Evolutionary conservation across 1,140 invertebrate species (phyloP).

Genomic region (Bombus waltoni): DNA sequence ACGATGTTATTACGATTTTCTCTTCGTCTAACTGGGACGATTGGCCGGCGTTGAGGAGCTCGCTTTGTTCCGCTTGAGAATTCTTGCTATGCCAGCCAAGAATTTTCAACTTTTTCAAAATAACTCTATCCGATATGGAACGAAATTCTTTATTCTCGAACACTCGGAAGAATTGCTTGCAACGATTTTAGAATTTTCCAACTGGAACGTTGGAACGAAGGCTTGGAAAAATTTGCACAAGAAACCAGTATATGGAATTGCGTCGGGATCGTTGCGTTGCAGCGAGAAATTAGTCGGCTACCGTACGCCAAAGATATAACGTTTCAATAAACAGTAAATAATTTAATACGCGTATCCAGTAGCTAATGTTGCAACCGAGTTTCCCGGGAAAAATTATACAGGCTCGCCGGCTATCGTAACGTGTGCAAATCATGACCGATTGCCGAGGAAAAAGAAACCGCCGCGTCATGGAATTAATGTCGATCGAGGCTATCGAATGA

Average conservation of each 20-base stretch:
- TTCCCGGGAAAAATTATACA: neutral
- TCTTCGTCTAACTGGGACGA: too few species aligned
- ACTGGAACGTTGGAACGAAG: too few species aligned
- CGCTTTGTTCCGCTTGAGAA: too few species aligned
- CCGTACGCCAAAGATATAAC: neutral
- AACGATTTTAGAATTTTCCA: too few species aligned
- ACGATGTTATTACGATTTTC: too few species aligned
- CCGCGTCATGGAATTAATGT: conserved; percentile 20
- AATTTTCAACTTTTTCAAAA: too few species aligned
- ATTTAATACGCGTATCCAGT: conserved; percentile 29
- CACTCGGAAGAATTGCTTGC: too few species aligned
- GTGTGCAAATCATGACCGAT: conserved; percentile 20
- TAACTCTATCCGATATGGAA: too few species aligned
- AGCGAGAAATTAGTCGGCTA: conserved; percentile 17
- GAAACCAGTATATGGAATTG: neutral
- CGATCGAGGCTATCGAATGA: conserved; percentile 20
- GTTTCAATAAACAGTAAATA: conserved; percentile 45
- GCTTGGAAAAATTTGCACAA: neutral
- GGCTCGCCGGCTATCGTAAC: neutral
- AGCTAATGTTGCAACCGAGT: conserved; percentile 39
- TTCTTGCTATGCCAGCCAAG: too few species aligned
- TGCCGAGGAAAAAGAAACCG: neutral
- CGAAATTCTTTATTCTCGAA: too few species aligned
- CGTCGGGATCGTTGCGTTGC: neutral
- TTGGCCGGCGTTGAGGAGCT: too few species aligned